phyloP scores from a whole-genome alignment of 1,140 invertebrate genomes.

The Rhopalosiphum padi region DNA sequence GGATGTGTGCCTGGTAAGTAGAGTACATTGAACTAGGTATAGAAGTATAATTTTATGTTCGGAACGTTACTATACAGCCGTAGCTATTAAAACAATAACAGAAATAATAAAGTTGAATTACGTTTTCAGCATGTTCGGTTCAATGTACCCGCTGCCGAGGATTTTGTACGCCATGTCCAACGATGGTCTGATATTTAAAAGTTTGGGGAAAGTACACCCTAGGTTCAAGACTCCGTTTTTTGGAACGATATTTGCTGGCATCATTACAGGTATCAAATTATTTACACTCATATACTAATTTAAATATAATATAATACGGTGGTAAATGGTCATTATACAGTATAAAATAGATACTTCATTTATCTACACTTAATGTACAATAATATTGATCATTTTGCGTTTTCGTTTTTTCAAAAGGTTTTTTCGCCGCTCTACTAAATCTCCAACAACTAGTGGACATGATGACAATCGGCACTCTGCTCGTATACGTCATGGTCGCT shows the following conservation, averaged over 20 bases:
- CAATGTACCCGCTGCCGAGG: slow-evolving; percentile 82
- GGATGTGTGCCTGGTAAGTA: slow-evolving; percentile 74
- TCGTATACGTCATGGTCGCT: slow-evolving; percentile 91
- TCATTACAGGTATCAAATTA: slow-evolving; percentile 59
- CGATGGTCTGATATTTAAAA: slow-evolving; percentile 84
- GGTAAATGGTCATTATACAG: too few relatives aligned
- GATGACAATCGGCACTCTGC: slow-evolving; percentile 92
- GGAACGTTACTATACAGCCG: not conserved
- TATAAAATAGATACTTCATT: not conserved
- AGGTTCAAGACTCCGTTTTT: slow-evolving; percentile 60
- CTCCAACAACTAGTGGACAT: slow-evolving; percentile 87
- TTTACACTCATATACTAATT: not conserved
- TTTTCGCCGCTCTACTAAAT: slow-evolving; percentile 86
- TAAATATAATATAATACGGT: not conserved
- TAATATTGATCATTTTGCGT: not conserved
- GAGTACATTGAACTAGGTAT: not conserved
- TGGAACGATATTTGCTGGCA: slow-evolving; percentile 60
- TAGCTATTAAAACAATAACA: not conserved
- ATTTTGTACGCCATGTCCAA: slow-evolving; percentile 88
- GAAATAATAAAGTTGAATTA: not conserved
- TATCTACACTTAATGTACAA: not conserved
- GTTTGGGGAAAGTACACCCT: slow-evolving; percentile 73
- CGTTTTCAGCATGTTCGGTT: slow-evolving; percentile 74
- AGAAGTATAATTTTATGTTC: not conserved
- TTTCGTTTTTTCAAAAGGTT: slow-evolving; percentile 67